Conservation (phyloP, 1,140 invertebrate genomes). For the Sinonovacula constricta region DNA sequence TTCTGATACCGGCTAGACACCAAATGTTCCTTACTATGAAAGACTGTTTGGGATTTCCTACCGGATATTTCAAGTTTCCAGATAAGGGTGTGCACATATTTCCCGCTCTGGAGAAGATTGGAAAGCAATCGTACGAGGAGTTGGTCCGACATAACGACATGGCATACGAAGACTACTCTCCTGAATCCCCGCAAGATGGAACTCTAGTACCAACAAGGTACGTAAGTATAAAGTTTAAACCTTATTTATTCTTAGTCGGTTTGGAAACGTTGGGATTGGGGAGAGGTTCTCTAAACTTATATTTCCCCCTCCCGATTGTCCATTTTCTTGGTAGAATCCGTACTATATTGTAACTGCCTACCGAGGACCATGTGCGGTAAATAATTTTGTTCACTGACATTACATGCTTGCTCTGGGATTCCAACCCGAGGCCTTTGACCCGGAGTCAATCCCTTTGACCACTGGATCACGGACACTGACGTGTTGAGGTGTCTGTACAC, state of each 20-base stretch:
- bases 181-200: not conserved
- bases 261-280: too few species aligned
- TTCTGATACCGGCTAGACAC: conserved; percentile 34
- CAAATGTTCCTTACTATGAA: conserved; percentile 44
- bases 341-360: not conserved
- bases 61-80: conserved; percentile 45
- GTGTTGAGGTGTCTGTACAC: too few species aligned
- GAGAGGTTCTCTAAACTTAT: not conserved
- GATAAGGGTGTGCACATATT: conserved; percentile 31
- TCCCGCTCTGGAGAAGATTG: conserved; percentile 32
- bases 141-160: conserved; percentile 44
- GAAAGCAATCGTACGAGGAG: conserved; percentile 29
- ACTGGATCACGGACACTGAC: too few species aligned
- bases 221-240: too few species aligned
- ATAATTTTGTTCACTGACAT: too few species aligned
- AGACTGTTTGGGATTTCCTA: conserved; percentile 44
- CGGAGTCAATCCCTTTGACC: too few species aligned
- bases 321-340: not conserved
- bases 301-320: not conserved
- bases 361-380: too few species aligned
- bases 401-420: too few species aligned
- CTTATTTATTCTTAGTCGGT: too few species aligned
- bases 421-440: too few species aligned
- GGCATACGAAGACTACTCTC: conserved; percentile 39
- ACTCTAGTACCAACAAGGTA: conserved; percentile 13